Evolutionary conservation across 2,888 invertebrate genomes (phyloP).

Genomic region (Eupithecia pulchellata): DNA sequence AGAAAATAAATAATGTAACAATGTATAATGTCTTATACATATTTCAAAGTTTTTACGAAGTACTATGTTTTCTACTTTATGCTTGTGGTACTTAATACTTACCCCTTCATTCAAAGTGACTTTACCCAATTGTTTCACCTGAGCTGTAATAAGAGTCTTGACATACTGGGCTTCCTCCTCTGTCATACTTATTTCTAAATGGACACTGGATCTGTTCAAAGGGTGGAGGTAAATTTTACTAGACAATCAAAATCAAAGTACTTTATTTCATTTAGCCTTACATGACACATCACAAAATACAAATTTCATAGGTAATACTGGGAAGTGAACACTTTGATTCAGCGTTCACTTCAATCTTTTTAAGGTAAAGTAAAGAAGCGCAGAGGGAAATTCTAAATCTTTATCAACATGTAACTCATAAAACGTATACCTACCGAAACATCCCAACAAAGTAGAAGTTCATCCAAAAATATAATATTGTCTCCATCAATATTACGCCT

Average conservation of each 20-base stretch:
- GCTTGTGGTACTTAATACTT: constrained; percentile 44
- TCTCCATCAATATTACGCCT: constrained; percentile 68
- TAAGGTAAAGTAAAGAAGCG: no score
- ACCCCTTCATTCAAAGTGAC: constrained; percentile 64
- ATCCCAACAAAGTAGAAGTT: constrained; percentile 74
- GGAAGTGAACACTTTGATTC: no score
- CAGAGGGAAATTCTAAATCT: no score
- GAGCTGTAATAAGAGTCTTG: constrained; percentile 56
- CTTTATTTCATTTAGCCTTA: no score
- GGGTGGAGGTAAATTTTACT: background rate
- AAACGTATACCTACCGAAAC: constrained; percentile 58
- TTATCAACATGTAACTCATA: background rate
- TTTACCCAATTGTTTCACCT: constrained; percentile 60
- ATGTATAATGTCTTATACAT: no score
- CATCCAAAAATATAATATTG: constrained; percentile 71
- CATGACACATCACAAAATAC: no score
- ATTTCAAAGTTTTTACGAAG: background rate
- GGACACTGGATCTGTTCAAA: constrained; percentile 53
- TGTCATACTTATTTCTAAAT: constrained; percentile 65
- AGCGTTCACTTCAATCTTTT: no score
- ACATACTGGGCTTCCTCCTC: constrained; percentile 70
- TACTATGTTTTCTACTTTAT: background rate
- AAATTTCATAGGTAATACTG: no score
- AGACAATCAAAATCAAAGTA: no score
- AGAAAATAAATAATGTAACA: no score